These are phyloP conservation scores for Camponotus fellah DNA, from an alignment of 2,888 invertebrate species.

Conservation along the genomic window DNA sequence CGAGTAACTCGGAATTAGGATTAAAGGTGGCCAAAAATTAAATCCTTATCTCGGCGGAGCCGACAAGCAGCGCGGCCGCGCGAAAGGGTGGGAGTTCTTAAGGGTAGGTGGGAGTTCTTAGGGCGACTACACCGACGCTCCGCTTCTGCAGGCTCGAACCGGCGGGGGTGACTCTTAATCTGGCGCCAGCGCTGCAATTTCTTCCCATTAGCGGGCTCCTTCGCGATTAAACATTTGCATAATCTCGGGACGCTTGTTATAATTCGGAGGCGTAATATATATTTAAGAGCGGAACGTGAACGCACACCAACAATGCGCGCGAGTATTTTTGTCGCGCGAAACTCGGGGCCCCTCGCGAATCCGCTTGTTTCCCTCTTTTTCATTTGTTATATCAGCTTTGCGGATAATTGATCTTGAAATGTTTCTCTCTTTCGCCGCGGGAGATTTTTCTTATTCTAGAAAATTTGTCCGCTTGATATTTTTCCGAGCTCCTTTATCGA, in stretches of 20 bases:
- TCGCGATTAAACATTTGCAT: slow-evolving; percentile 85
- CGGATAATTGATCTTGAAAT: slow-evolving; percentile 23
- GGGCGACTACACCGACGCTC: slow-evolving; percentile 62
- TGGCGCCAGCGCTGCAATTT: slow-evolving; percentile 85
- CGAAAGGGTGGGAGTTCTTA: slow-evolving; percentile 66
- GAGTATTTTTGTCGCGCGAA: slow-evolving; percentile 38
- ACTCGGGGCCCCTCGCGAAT: slow-evolving; percentile 27
- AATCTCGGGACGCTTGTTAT: slow-evolving; percentile 81
- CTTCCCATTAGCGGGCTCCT: slow-evolving; percentile 84
- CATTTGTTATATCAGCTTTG: slow-evolving; percentile 16
- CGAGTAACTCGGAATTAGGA: slow-evolving; percentile 81
- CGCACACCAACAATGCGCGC: slow-evolving; percentile 65
- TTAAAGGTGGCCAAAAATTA: slow-evolving; percentile 84
- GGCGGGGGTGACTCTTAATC: slow-evolving; percentile 83
- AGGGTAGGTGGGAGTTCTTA: slow-evolving; percentile 72
- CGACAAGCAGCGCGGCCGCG: slow-evolving; percentile 69
- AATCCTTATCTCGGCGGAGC: slow-evolving; percentile 81
- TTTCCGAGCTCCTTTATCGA: background rate
- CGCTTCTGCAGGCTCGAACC: slow-evolving; percentile 65
- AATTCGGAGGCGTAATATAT: slow-evolving; percentile 79
- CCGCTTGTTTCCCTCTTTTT: background rate
- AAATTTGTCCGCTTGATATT: background rate
- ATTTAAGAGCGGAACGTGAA: slow-evolving; percentile 62
- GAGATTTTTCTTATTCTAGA: background rate
- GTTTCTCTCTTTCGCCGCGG: background rate